A percentile compares a stretch with the other conserved stretches of the same genome.
Evolutionary conservation across 1,140 invertebrate genomes (phyloP).

Genomic region (Nasonia longicornis): DNA sequence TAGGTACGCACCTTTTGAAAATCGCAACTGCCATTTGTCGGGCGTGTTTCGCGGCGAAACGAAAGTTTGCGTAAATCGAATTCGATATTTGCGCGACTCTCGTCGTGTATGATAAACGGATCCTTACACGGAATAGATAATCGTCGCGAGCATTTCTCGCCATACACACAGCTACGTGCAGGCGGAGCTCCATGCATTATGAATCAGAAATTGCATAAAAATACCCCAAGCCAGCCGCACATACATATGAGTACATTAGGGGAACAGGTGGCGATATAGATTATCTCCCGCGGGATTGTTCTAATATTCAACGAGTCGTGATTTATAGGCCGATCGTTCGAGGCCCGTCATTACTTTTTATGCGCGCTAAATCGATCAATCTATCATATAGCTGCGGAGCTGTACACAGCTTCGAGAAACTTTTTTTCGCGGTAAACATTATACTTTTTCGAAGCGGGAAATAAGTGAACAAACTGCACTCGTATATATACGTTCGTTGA

Average conservation of each 20-base stretch:
- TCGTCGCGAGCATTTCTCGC: not conserved
- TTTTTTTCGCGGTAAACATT: not conserved
- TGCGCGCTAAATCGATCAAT: not conserved
- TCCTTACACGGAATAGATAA: constrained; percentile 34
- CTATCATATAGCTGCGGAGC: too few relatives aligned
- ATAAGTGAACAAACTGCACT: too few relatives aligned
- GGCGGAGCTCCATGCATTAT: constrained; percentile 55
- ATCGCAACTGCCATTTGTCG: constrained; percentile 21
- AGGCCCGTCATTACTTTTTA: not conserved
- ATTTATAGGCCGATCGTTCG: constrained; percentile 56
- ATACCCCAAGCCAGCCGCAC: constrained; percentile 51
- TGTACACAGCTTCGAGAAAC: not conserved
- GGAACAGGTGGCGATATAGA: constrained; percentile 55
- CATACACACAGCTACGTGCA: not conserved
- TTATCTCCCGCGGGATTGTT: constrained; percentile 53
- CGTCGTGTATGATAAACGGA: constrained; percentile 31
- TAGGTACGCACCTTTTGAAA: too few relatives aligned
- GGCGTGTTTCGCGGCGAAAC: not conserved
- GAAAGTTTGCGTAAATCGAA: constrained; percentile 34
- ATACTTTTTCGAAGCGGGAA: too few relatives aligned
- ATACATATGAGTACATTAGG: constrained; percentile 62
- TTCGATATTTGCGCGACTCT: constrained; percentile 37
- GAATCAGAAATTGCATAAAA: constrained; percentile 61
- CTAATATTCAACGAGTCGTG: constrained; percentile 54
- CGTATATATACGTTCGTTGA: too few relatives aligned